Base-by-base conservation (phyloP, 2,888 invertebrate species). In the Drosophila flavopinicola region DNA sequence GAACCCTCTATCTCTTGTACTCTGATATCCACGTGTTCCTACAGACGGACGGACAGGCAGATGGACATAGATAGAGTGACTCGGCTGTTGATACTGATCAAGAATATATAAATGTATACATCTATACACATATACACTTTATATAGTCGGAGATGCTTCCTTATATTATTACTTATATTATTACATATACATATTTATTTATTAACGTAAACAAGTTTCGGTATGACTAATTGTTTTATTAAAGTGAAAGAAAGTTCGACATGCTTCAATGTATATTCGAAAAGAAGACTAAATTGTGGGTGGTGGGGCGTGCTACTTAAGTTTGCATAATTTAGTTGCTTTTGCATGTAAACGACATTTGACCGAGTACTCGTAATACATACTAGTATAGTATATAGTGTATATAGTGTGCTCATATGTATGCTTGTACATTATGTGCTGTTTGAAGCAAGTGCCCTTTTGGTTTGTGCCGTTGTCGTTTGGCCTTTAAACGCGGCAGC, bases 401-500 rank as follows among this genome's bases (percentile, higher is more conserved):
- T 17, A 17, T 25, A 24, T 15, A 17, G 6, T n/a, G n/a, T n/a
- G n/a, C n/a, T n/a, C n/a, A 13, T 6, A 17, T 13, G 11, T 27
- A 17, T 42, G 29, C 15, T 17, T 20, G 6, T 35, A 25, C n/a
- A 42, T 15, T 25, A 15, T 6, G 24, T 11, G 11, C 20, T 35
- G 3, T 7, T 9, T 13, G 13, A 38, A 17, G 25, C 9, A 23
- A 20, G 39, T 27, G 57, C 32, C 11, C 25, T 23, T 41, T 9
- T 41, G 33, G 27, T 9, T 7, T 42, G 27, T 29, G 20, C 30
- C 29, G 42, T 48, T 80, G 69, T 65, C 61, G 58, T 41, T 78
- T 69, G 70, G 65, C 58, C 70, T 80, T 80, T 80, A 78, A 74
- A 69, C 70, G 74, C 42, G 17, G 29, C 20, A 20, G 20, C 20